A percentile compares a stretch with the other conserved stretches of the same genome.
Evolutionary conservation across 2,888 invertebrate genomes (phyloP).

Genomic region (Hyles lineata): DNA sequence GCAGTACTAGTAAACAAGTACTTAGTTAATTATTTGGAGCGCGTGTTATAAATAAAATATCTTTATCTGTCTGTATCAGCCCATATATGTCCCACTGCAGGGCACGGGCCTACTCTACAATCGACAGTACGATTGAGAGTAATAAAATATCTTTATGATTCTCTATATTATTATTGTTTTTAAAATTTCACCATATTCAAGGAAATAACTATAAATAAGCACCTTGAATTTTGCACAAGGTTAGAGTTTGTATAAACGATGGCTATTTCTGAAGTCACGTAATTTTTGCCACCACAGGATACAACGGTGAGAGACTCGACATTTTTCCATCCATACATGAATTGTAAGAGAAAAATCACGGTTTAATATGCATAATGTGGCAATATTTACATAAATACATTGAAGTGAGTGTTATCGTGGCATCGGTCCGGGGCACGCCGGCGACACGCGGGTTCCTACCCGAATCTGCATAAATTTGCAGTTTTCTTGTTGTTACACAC

Average conservation of each 20-base stretch:
- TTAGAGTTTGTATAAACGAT: neutral
- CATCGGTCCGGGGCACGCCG: slow-evolving; percentile 55
- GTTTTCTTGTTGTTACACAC: slow-evolving; percentile 75
- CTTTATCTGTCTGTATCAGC: no score
- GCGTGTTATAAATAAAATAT: neutral
- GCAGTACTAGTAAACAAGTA: no score
- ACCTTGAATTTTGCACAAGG: no score
- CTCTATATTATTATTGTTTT: no score
- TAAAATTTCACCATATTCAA: no score
- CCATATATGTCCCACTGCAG: no score
- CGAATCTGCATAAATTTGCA: slow-evolving; percentile 81
- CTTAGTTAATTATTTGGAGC: neutral
- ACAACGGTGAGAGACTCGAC: neutral
- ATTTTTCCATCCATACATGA: slow-evolving; percentile 42
- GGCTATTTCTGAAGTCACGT: neutral
- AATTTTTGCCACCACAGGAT: neutral
- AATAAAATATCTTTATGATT: no score
- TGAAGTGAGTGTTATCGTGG: slow-evolving; percentile 53
- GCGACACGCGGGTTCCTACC: slow-evolving; percentile 64
- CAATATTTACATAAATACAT: slow-evolving; percentile 66
- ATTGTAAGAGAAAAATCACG: slow-evolving; percentile 60
- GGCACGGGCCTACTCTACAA: no score
- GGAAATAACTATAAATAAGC: no score
- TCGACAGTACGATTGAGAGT: no score
- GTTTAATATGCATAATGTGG: slow-evolving; percentile 60